These are phyloP conservation scores for Brachyptera putata DNA, from an alignment of 2,888 invertebrate genomes.

Conservation along the genomic window DNA sequence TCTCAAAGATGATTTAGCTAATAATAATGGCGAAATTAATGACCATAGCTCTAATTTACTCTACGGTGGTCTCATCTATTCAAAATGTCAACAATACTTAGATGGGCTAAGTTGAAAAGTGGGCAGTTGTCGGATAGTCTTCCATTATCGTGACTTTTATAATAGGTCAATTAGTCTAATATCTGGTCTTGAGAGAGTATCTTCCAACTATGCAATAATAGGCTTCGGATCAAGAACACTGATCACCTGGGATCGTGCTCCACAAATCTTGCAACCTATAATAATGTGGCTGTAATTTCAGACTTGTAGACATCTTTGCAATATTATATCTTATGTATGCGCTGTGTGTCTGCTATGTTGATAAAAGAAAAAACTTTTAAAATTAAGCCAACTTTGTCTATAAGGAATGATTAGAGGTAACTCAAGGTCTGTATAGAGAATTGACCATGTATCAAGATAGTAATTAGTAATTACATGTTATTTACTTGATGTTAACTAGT, in stretches of 20 bases:
- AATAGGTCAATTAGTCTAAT: slow-evolving; percentile 30
- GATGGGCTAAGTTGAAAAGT: background rate
- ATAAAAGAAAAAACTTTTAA: slow-evolving; percentile 12
- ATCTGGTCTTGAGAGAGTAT: slow-evolving; percentile 7
- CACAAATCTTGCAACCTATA: slow-evolving; percentile 26
- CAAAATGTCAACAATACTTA: slow-evolving; percentile 8
- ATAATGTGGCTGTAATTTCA: slow-evolving; percentile 18
- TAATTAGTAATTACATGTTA: slow-evolving; percentile 11
- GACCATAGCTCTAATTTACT: slow-evolving; percentile 9
- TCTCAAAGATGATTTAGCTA: background rate
- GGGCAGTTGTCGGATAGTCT: background rate
- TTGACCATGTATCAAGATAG: background rate
- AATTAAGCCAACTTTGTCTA: slow-evolving; percentile 13
- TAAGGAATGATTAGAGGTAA: slow-evolving; percentile 4
- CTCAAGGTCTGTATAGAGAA: background rate
- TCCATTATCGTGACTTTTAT: slow-evolving; percentile 23
- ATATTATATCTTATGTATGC: slow-evolving; percentile 2
- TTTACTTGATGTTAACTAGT: slow-evolving; percentile 3
- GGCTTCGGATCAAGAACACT: background rate
- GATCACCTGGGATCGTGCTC: slow-evolving; percentile 23
- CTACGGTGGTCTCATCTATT: slow-evolving; percentile 2
- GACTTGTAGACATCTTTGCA: slow-evolving; percentile 10
- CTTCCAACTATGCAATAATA: slow-evolving; percentile 27
- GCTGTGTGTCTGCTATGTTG: too few species aligned
- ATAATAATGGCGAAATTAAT: slow-evolving; percentile 4